A percentile compares a stretch with the other conserved stretches of the same genome.
These are phyloP conservation scores for Plodia interpunctella DNA, from an alignment of 1,140 invertebrate species.

Conservation along the genomic window DNA sequence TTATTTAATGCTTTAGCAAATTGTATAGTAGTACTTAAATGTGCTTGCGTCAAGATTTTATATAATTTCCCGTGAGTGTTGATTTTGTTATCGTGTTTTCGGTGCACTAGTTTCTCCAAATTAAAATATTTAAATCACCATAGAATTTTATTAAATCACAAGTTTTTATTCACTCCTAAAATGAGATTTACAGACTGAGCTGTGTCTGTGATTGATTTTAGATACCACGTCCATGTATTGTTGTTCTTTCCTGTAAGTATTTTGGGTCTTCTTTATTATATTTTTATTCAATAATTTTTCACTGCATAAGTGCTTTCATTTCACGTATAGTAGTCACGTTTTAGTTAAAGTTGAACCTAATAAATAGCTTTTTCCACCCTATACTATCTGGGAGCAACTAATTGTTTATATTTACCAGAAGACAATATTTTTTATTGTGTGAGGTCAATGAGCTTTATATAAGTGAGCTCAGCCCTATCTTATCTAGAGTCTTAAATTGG, in stretches of 20 bases:
- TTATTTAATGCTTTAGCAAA: constrained; percentile 12
- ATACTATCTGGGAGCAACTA: too few species aligned
- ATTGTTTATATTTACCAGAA: too few species aligned
- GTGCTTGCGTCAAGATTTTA: constrained; percentile 15
- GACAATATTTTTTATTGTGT: not conserved
- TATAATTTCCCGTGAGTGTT: constrained; percentile 13
- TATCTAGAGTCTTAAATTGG: not conserved
- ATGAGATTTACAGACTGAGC: constrained; percentile 27
- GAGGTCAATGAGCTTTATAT: constrained; percentile 24
- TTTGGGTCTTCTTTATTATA: constrained; percentile 14
- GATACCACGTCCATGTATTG: constrained; percentile 73
- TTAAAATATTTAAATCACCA: constrained; percentile 24
- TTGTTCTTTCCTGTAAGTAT: constrained; percentile 74
- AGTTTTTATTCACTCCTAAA: constrained; percentile 18
- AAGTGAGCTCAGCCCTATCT: constrained; percentile 9
- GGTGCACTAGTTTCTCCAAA: constrained; percentile 18
- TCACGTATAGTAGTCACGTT: too few species aligned
- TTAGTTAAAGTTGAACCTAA: too few species aligned
- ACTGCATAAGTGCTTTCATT: too few species aligned
- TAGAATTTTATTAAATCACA: constrained; percentile 25
- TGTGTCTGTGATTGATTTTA: constrained; percentile 32
- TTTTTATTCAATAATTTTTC: constrained; percentile 15
- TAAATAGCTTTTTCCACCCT: too few species aligned
- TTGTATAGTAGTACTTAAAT: constrained; percentile 7
- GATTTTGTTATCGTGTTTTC: constrained; percentile 36